Conservation (phyloP, 2,888 invertebrate genomes). For the Philereme transversata region DNA sequence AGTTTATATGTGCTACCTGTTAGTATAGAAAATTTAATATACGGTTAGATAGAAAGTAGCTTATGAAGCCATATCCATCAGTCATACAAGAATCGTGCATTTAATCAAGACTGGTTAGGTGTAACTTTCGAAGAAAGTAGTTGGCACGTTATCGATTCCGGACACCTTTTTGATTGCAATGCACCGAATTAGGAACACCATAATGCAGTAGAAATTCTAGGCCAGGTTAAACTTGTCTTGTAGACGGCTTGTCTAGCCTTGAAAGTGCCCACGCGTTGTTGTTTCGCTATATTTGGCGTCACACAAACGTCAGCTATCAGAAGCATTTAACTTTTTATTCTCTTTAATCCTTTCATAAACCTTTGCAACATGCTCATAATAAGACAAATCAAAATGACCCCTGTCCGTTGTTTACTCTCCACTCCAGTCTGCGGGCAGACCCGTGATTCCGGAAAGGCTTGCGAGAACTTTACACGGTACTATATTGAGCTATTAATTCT, state of each 20-base stretch:
- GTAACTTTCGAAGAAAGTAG: conserved; percentile 39
- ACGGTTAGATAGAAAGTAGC: conserved; percentile 31
- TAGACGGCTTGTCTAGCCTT: conserved; percentile 37
- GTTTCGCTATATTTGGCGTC: conserved; percentile 40
- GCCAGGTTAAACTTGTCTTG: conserved; percentile 34
- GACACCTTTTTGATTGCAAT: conserved; percentile 31
- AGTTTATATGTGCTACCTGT: conserved; percentile 37
- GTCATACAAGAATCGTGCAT: conserved; percentile 25
- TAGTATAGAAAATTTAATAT: conserved; percentile 20
- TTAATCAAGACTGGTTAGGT: conserved; percentile 27
- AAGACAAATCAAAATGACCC: conserved; percentile 43
- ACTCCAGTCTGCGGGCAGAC: conserved; percentile 38
- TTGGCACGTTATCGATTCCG: conserved; percentile 31
- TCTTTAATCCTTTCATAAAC: conserved; percentile 13
- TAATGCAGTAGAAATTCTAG: conserved; percentile 30
- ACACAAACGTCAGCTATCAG: background rate
- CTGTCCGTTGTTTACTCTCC: conserved; percentile 42
- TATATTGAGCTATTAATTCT: background rate
- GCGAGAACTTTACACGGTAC: conserved; percentile 47
- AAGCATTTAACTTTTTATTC: conserved; percentile 3
- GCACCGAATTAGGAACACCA: conserved; percentile 25
- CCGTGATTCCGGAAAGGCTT: conserved; percentile 39
- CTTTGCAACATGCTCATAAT: conserved; percentile 34
- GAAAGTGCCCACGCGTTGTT: conserved; percentile 46
- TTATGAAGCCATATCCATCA: conserved; percentile 28